Evolutionary conservation across 2,113 vertebrate genomes (phyloP), one percentile per base, ranked within the genome.

Genomic region (Paradoxurus hermaphroditus): DNA sequence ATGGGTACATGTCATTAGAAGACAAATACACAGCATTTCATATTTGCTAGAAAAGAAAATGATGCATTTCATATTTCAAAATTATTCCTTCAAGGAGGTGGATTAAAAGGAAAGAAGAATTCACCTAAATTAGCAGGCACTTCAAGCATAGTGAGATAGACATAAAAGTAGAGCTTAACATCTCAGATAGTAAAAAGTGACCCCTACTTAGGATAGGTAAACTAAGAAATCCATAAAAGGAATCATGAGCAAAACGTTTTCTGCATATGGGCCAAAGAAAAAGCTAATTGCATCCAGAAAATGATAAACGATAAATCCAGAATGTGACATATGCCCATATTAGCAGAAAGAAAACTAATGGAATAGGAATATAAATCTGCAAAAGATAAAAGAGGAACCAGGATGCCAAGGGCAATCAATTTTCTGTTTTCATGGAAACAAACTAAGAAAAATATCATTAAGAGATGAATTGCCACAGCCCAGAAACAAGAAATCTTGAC

Each of bases 91-190:
- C 34, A 85, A 83, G 59, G 12, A 65, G 19, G 4, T 10, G 12
- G 6, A 79, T 90, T 81, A 97, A 90, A 63, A 95, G 39, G 23
- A 90, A 82, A 62, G 34, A 91, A 90, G 2, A 84, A 84, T 11
- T n/a, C 67, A 81, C 49, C 39, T 62, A 95, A 92, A 51, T 46
- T 39, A 79, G 7, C 49, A 92, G 31, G 21, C 0, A 25, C 63
- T 56, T 34, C 34, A 70, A 96, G 29, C 16, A 63, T 36, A 91
- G 1, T 39, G 12, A 94, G 77, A 82, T 29, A 94, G 72, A 82
- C 25, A 12, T 12, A 84, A 79, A 90, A 31, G 36, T 3, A 90
- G 36, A 81, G 21, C 12, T 5, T 75, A 19, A 56, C n/a, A 23
- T 59, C 4, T 53, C 27, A 34, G 75, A 72, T 59, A 89, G 91